These are phyloP conservation scores for Bradypus variegatus DNA, from an alignment of 2,797 vertebrate genomes.

Conservation along the genomic window DNA sequence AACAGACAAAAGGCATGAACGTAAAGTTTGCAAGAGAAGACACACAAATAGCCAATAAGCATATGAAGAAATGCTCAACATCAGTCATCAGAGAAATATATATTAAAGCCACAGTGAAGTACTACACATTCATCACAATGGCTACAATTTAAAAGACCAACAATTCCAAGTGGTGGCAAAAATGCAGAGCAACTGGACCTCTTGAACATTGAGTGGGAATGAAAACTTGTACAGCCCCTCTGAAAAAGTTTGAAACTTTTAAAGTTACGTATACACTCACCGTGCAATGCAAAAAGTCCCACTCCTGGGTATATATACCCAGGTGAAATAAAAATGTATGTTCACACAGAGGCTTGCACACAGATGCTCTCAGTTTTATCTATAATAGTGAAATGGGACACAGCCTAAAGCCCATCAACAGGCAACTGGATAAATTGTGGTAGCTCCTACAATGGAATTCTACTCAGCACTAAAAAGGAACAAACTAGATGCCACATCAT, in stretches of 20 bases:
- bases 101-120: background rate
- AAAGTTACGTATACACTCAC: background rate
- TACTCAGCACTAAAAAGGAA: background rate
- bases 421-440: background rate
- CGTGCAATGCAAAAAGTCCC: background rate
- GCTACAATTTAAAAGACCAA: fast-evolving
- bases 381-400: background rate
- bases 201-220: background rate
- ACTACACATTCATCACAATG: fast-evolving
- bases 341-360: too few relatives aligned
- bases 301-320: background rate
- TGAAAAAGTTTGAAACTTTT: background rate
- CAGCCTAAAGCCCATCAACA: background rate
- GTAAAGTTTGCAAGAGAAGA: background rate
- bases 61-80: background rate
- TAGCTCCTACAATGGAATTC: background rate
- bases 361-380: background rate
- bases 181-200: too few relatives aligned
- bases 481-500: background rate
- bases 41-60: background rate
- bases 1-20: background rate
- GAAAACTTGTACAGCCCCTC: background rate
- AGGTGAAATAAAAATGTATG: background rate
- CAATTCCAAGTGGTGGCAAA: fast-evolving
- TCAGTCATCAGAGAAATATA: background rate